Conservation (phyloP, 2,797 vertebrate genomes). For the Potorous gilbertii region DNA sequence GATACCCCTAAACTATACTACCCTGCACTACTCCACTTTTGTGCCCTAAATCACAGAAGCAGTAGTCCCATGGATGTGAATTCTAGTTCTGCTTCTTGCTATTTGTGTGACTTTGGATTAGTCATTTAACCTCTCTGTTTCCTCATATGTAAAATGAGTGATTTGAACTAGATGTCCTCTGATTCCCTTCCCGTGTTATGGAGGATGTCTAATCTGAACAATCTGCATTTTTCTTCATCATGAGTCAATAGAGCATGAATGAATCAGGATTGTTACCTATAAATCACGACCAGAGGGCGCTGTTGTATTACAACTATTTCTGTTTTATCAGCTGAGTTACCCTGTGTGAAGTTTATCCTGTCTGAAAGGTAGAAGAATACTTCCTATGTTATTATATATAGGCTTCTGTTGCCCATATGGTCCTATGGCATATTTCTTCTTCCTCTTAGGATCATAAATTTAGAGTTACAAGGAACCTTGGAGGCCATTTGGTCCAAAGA, state of each 20-base stretch:
- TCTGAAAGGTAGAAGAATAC: background rate
- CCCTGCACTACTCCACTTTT: background rate
- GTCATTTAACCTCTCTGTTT: no score
- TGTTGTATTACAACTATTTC: background rate
- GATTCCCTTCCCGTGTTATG: background rate
- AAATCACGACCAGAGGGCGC: background rate
- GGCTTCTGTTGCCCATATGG: background rate
- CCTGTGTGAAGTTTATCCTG: background rate
- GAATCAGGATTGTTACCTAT: background rate
- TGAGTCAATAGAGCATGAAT: background rate
- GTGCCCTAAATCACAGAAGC: background rate
- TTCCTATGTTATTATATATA: background rate
- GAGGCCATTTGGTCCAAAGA: background rate
- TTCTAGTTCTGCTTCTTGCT: background rate
- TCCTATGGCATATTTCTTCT: no score
- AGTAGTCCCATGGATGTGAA: background rate
- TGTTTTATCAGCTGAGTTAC: background rate
- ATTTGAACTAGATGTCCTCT: background rate
- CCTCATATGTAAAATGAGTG: no score
- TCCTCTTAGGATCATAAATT: background rate
- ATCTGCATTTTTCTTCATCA: background rate
- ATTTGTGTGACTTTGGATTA: no score
- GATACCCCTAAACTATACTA: no score
- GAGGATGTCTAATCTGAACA: background rate
- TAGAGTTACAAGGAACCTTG: background rate